Percentiles rank a stretch among this genome's conserved stretches.
These are phyloP conservation scores for Proterorhinus semilunaris DNA, from an alignment of 2,113 vertebrate species.

Conservation along the genomic window DNA sequence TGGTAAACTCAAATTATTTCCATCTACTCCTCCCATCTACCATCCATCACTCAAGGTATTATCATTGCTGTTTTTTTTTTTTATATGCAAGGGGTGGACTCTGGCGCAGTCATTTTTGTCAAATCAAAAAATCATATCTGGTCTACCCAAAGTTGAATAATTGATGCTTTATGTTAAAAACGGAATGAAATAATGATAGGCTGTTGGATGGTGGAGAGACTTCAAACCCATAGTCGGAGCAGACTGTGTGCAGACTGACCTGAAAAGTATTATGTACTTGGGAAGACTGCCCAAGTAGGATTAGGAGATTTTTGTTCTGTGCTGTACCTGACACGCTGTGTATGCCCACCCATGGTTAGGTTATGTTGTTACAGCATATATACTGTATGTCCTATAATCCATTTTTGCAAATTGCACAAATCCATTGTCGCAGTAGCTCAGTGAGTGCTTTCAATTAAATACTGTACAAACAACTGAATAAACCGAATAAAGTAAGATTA, in stretches of 20 bases:
- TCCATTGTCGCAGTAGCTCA: too few species aligned
- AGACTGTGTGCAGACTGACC: slow-evolving; percentile 49
- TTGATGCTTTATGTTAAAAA: slow-evolving; percentile 70
- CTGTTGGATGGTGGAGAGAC: slow-evolving; percentile 67
- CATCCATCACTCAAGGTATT: slow-evolving; percentile 58
- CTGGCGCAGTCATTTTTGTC: slow-evolving; percentile 47
- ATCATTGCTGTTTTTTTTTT: slow-evolving; percentile 49
- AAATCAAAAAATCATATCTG: slow-evolving; percentile 58
- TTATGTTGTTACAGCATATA: too few species aligned
- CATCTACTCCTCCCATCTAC: slow-evolving; percentile 33
- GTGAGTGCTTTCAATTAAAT: too few species aligned
- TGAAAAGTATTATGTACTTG: slow-evolving; percentile 56
- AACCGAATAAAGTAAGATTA: too few species aligned
- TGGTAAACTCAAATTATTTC: slow-evolving; percentile 30
- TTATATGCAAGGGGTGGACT: slow-evolving; percentile 47
- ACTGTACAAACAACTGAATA: too few species aligned
- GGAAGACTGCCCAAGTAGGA: slow-evolving; percentile 58
- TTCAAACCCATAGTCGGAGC: slow-evolving; percentile 63
- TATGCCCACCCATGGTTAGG: slow-evolving; percentile 35
- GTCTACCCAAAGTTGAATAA: slow-evolving; percentile 65
- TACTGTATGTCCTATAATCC: too few species aligned
- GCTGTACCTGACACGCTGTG: slow-evolving; percentile 61
- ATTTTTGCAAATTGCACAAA: too few species aligned
- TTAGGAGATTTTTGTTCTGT: slow-evolving; percentile 64
- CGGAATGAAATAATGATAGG: slow-evolving; percentile 72